Base-by-base conservation (phyloP, 1,140 invertebrate genomes). In the Drosophila repletoides region DNA sequence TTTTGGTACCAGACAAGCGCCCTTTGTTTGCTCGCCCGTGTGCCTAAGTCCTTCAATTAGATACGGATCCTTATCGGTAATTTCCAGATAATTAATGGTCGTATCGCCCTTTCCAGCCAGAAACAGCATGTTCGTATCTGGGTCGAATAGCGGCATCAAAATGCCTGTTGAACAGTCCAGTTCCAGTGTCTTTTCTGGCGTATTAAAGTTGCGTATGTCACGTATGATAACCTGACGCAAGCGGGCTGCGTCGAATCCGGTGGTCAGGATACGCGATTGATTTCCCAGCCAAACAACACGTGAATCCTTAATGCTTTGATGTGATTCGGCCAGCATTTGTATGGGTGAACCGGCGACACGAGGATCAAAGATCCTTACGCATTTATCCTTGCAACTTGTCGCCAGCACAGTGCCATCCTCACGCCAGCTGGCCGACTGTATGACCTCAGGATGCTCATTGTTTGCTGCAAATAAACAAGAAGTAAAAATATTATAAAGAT, bases 111-210 rank as follows among this genome's bases (percentile, higher is more conserved):
- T 98, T n/a, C 97, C 97, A 73, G 95, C 95, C 26, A 98, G 91
- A 91, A 98, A 98, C 15, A 98, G 92, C 97, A 98, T 98, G 68
- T 96, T 95, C 14, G 97, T 98, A 74, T 98, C 97, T 24, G 95
- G 90, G 92, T 98, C 97, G 90, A 94, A 97, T 0, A 98, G 91
- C 0, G 97, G 97, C 92, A 98, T 97, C 40, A 98, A 88, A 53
- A 97, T 95, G 19, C 97, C 97, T 24, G 96, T 97, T n/a, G 96
- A 97, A 70, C 95, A 96, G 89, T 98, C 97, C 70, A 97, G 91
- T 72, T 94, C 94, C 10, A 96, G 81, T 0, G 94, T 94, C 88
- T 95, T 96, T 43, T 97, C 93, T 0, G 95, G 93, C 53, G 94
- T 93, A 0, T 91, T 92, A 51, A 98, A 92, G 80, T 97, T 97